A percentile compares a stretch with the other conserved stretches of the same genome.
These are phyloP conservation scores for Poeciliopsis occidentalis DNA, from an alignment of 2,113 vertebrate genomes.

Conservation along the genomic window DNA sequence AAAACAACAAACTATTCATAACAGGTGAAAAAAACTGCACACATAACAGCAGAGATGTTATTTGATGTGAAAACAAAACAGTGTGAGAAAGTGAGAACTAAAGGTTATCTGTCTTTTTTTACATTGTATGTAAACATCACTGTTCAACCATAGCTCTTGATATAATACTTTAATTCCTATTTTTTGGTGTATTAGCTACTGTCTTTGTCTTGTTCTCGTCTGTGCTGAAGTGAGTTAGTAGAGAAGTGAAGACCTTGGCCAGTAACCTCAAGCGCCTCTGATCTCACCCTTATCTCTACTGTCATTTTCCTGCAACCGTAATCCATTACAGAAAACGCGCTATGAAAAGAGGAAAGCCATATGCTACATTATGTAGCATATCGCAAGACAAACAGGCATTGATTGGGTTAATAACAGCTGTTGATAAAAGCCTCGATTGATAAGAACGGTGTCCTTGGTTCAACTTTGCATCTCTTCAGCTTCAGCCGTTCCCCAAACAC, in stretches of 20 bases:
- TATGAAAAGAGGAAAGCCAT: constrained; percentile 71
- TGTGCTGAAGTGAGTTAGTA: constrained; percentile 40
- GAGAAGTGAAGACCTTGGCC: constrained; percentile 64
- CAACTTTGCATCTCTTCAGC: constrained; percentile 41
- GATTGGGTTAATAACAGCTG: constrained; percentile 76
- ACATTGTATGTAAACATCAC: constrained; percentile 3
- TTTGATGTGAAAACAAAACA: too few species aligned
- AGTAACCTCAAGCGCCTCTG: constrained; percentile 66
- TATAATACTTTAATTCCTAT: constrained; percentile 40
- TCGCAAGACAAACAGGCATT: constrained; percentile 70
- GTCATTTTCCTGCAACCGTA: constrained; percentile 56
- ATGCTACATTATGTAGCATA: constrained; percentile 63
- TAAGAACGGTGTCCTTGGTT: constrained; percentile 72
- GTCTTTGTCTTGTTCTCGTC: constrained; percentile 56
- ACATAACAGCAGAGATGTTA: too few species aligned
- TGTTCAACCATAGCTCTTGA: constrained; percentile 48
- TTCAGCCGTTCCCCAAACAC: constrained; percentile 61
- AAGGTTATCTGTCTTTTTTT: constrained; percentile 1
- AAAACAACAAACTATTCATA: too few species aligned
- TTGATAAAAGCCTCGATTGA: constrained; percentile 77
- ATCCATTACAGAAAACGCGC: constrained; percentile 68
- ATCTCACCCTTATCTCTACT: constrained; percentile 60
- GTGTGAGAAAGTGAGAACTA: too few species aligned
- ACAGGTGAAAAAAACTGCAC: too few species aligned
- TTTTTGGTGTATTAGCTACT: constrained; percentile 56